phyloP scores from a whole-genome alignment of 1,140 invertebrate species.

The Tetragnatha versicolor region DNA sequence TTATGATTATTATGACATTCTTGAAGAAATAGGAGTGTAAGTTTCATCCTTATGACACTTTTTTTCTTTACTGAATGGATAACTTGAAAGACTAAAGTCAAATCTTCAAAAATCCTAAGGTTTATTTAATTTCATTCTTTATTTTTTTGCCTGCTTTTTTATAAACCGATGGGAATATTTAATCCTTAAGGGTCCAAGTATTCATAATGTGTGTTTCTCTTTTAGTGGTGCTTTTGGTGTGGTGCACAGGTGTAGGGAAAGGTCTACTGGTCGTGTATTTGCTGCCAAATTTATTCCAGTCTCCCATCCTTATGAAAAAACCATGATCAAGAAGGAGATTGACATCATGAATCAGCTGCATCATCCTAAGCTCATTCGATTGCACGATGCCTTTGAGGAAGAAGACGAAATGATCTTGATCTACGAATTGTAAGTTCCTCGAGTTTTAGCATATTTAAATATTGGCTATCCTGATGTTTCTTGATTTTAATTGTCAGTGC shows the following conservation, averaged over 20 bases:
- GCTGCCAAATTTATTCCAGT: constrained; percentile 99
- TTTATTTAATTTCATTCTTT: neutral
- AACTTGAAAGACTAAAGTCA: neutral
- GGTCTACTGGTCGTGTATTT: constrained; percentile 94
- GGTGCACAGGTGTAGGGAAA: constrained; percentile 95
- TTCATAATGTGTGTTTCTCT: constrained; percentile 23
- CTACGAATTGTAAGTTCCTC: constrained; percentile 95
- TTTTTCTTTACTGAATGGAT: neutral
- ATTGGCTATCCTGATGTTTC: too few relatives aligned
- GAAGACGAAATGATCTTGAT: constrained; percentile 99
- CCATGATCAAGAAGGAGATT: constrained; percentile 96
- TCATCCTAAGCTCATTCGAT: constrained; percentile 95
- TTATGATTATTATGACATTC: constrained; percentile 97
- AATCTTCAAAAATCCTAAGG: neutral
- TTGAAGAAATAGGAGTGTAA: constrained; percentile 96
- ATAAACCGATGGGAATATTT: too few relatives aligned
- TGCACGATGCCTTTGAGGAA: constrained; percentile 99
- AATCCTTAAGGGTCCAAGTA: too few relatives aligned
- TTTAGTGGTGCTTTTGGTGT: constrained; percentile 93
- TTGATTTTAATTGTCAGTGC: too few relatives aligned
- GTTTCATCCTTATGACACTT: neutral
- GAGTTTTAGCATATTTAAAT: too few relatives aligned
- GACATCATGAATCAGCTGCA: constrained; percentile 99
- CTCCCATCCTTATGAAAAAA: constrained; percentile 93
- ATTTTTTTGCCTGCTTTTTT: neutral